These are phyloP conservation scores for Caenorhabditis latens DNA, from an alignment of 1,140 invertebrate species.

Conservation along the genomic window DNA sequence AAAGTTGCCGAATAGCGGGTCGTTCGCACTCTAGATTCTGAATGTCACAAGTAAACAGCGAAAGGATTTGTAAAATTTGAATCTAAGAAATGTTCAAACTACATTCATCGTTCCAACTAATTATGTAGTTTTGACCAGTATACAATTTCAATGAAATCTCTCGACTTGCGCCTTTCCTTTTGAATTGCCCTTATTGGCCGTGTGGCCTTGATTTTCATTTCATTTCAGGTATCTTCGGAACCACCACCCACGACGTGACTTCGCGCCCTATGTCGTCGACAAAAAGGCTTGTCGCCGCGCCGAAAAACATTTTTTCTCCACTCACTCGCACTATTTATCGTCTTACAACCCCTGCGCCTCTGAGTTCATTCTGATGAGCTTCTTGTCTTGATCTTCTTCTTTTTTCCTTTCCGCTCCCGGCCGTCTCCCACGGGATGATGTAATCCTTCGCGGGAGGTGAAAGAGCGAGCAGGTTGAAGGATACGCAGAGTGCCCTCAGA, in stretches of 20 bases:
- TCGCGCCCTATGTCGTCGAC: conserved; percentile 20
- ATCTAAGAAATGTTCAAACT: too few relatives aligned
- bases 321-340: background rate
- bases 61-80: too few relatives aligned
- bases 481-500: conserved; percentile 19
- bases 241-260: conserved; percentile 39
- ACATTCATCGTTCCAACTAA: too few relatives aligned
- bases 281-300: conserved; percentile 39
- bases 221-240: conserved; percentile 32
- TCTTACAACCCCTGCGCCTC: conserved; percentile 20
- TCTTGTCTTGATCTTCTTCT: conserved; percentile 22
- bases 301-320: conserved; percentile 17
- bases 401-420: background rate
- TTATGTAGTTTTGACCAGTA: too few relatives aligned
- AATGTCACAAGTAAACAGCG: too few relatives aligned
- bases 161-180: too few relatives aligned
- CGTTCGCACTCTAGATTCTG: background rate
- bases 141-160: too few relatives aligned
- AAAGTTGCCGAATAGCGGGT: background rate
- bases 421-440: conserved; percentile 46
- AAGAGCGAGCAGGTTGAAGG: conserved; percentile 37
- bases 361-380: conserved; percentile 19
- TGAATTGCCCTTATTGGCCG: background rate
- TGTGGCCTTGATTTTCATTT: conserved; percentile 23
- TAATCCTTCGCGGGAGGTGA: conserved; percentile 37